Evolutionary conservation across 2,888 invertebrate genomes (phyloP).

Genomic region (Nasonovia ribisnigri): DNA sequence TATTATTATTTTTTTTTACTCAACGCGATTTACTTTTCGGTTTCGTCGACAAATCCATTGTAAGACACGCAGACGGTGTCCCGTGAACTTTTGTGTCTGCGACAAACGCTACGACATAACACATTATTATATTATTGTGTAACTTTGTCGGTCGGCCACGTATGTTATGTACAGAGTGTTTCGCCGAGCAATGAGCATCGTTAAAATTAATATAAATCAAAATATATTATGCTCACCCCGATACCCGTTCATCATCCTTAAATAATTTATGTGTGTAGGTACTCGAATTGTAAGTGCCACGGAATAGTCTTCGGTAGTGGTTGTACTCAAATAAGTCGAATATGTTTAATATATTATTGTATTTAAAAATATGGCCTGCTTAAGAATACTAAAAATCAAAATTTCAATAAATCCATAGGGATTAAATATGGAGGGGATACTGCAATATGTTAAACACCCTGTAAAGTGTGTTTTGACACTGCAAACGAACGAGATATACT

Average conservation of each 20-base stretch:
- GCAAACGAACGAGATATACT: background rate
- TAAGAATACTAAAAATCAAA: background rate
- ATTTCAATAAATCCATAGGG: background rate
- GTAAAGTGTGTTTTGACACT: background rate
- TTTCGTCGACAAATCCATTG: background rate
- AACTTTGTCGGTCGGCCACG: background rate
- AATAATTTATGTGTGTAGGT: background rate
- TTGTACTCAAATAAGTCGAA: no score
- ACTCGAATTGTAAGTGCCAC: background rate
- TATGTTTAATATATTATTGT: background rate
- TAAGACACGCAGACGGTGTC: background rate
- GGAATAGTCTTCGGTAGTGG: background rate
- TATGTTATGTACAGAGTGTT: background rate
- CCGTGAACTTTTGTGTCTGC: background rate
- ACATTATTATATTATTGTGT: background rate
- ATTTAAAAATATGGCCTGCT: background rate
- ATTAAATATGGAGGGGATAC: background rate
- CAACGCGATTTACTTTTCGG: constrained; percentile 11
- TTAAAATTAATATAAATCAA: no score
- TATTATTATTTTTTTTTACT: background rate
- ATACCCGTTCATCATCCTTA: background rate
- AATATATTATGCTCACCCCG: background rate
- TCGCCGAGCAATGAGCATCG: background rate
- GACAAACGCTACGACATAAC: background rate
- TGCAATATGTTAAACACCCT: background rate